Conservation (phyloP, 2,888 invertebrate species). For the Ariolimax columbianus region DNA sequence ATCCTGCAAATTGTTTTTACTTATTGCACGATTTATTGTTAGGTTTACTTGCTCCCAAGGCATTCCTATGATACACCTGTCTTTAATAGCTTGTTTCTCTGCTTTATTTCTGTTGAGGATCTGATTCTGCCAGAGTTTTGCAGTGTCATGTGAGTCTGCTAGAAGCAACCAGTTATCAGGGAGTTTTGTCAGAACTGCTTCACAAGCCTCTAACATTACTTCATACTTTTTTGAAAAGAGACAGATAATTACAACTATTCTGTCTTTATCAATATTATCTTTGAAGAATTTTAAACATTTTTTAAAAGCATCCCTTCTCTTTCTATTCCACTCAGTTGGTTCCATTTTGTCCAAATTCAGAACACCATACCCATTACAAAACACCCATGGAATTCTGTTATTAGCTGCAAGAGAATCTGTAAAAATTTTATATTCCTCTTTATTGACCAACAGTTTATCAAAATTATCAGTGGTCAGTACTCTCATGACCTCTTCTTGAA, state of each 20-base stretch:
- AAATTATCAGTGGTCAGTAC: conserved; percentile 60
- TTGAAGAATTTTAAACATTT: conserved; percentile 60
- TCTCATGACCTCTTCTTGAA: conserved; percentile 55
- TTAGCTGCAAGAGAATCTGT: conserved; percentile 28
- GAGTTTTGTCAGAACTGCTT: conserved; percentile 60
- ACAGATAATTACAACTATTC: conserved; percentile 62
- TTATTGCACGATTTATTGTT: conserved; percentile 25
- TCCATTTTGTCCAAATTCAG: conserved; percentile 49
- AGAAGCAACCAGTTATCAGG: conserved; percentile 63
- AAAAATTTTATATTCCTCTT: conserved; percentile 50
- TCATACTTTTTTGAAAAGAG: conserved; percentile 62
- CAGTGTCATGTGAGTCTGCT: conserved; percentile 59
- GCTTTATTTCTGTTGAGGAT: conserved; percentile 54
- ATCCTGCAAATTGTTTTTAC: conserved; percentile 52
- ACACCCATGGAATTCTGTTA: conserved; percentile 61
- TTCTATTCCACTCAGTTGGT: conserved; percentile 60
- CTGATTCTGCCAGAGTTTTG: conserved; percentile 57
- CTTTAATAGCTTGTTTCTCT: conserved; percentile 52
- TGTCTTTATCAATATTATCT: conserved; percentile 58
- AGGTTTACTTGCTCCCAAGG: conserved; percentile 63
- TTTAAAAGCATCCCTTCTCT: conserved; percentile 61
- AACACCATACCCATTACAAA: conserved; percentile 64
- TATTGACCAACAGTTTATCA: conserved; percentile 46
- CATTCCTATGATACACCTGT: conserved; percentile 61
- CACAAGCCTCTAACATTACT: conserved; percentile 62